These are phyloP conservation scores for Pipra filicauda DNA, from an alignment of 2,113 vertebrate species.

Conservation along the genomic window DNA sequence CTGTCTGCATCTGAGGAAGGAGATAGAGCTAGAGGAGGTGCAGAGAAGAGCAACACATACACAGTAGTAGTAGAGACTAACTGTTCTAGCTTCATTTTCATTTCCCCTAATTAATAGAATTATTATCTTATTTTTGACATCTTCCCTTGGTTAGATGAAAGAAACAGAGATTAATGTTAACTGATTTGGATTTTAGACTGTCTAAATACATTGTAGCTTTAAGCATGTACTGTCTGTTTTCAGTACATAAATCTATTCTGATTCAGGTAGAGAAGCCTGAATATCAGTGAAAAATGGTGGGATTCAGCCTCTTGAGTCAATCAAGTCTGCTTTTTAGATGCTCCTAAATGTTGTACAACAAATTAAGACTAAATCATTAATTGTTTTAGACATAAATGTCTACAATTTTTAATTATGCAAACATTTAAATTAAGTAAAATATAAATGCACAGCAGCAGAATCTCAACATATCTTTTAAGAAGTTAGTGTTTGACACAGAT, in stretches of 20 bases:
- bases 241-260: not conserved
- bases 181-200: not conserved
- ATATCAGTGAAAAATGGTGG: not conserved
- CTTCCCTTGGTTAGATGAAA: not conserved
- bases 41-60: not conserved
- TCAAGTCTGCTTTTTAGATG: not conserved
- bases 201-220: not conserved
- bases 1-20: not conserved
- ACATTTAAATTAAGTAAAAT: not conserved
- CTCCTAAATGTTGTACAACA: not conserved
- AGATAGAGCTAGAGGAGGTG: not conserved
- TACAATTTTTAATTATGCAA: not conserved
- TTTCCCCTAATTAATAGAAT: not conserved
- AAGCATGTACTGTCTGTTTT: not conserved
- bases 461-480: not conserved
- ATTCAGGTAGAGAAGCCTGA: not conserved
- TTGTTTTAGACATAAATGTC: not conserved
- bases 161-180: not conserved
- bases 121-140: not conserved
- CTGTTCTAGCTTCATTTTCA: not conserved
- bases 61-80: not conserved
- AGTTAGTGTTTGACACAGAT: not conserved
- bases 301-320: not conserved
- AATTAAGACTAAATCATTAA: not conserved
- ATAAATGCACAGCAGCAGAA: not conserved